Evolutionary conservation across 2,113 vertebrate species (phyloP).

Genomic region (Petrocephalus microphthalmus): DNA sequence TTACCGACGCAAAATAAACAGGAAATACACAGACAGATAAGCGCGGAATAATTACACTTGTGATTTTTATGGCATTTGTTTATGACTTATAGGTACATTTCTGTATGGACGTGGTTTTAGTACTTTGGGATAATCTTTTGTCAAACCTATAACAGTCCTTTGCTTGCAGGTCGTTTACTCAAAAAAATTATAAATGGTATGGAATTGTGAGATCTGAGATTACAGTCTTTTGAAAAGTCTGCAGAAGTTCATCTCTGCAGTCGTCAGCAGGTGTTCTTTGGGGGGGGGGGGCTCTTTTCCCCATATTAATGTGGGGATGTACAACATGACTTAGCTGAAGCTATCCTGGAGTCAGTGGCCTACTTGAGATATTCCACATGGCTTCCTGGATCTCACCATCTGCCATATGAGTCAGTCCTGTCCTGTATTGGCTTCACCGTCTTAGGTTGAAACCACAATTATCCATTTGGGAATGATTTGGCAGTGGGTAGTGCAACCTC

Average conservation of each 20-base stretch:
- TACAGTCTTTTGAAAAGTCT: background rate
- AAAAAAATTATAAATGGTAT: background rate
- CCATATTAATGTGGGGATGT: background rate
- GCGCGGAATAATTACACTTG: background rate
- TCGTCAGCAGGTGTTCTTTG: background rate
- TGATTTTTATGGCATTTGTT: background rate
- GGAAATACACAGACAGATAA: background rate
- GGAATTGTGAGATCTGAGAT: background rate
- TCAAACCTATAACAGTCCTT: background rate
- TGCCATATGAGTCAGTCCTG: background rate
- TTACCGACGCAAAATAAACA: background rate
- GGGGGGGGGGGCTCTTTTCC: background rate
- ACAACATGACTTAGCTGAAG: background rate
- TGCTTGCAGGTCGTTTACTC: background rate
- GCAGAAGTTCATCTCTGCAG: background rate
- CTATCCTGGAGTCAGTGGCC: slow-evolving; percentile 8
- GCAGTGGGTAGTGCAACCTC: background rate
- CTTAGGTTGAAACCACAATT: background rate
- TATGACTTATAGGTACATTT: background rate
- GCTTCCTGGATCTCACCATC: slow-evolving; percentile 1
- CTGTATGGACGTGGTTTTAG: background rate
- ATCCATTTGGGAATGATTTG: background rate
- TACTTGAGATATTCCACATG: slow-evolving; percentile 7
- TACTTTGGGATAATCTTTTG: background rate
- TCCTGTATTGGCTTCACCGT: background rate